Conservation (phyloP, 2,888 invertebrate genomes). For the Zhengitettix transpicula region DNA sequence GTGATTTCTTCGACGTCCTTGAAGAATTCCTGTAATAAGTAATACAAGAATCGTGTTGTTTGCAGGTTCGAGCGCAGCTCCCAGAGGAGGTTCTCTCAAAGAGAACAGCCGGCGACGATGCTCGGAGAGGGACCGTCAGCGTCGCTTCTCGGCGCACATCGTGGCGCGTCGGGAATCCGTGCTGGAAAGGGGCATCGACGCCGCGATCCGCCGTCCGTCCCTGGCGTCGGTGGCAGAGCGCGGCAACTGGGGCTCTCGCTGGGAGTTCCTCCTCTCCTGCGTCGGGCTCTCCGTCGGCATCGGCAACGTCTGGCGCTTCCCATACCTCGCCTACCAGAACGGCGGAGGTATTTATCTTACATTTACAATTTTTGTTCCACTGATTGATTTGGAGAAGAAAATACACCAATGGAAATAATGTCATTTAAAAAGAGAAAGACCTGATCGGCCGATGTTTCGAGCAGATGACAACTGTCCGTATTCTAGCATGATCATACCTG, state of each 20-base stretch:
- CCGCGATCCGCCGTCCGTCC: conserved; percentile 19
- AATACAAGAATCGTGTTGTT: too few relatives aligned
- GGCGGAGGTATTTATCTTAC: conserved; percentile 44
- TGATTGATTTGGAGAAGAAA: too few relatives aligned
- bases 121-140: conserved; percentile 10
- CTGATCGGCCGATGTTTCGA: too few relatives aligned
- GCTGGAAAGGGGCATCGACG: conserved; percentile 18
- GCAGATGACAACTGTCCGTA: too few relatives aligned
- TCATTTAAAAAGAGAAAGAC: too few relatives aligned
- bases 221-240: conserved; percentile 20
- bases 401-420: not conserved
- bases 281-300: conserved; percentile 73
- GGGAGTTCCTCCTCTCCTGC: conserved; percentile 62
- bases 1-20: too few relatives aligned
- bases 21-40: too few relatives aligned
- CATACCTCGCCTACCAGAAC: conserved; percentile 70
- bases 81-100: conserved; percentile 17
- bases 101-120: conserved; percentile 12
- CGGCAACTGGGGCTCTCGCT: conserved; percentile 26
- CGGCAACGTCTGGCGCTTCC: conserved; percentile 76
- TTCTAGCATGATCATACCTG: too few relatives aligned
- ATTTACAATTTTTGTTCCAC: too few relatives aligned
- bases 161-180: conserved; percentile 19
- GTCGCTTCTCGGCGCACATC: conserved; percentile 19
- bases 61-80: not conserved